phyloP scores from a whole-genome alignment of 1,140 invertebrate genomes.

The Uloborus diversus region DNA sequence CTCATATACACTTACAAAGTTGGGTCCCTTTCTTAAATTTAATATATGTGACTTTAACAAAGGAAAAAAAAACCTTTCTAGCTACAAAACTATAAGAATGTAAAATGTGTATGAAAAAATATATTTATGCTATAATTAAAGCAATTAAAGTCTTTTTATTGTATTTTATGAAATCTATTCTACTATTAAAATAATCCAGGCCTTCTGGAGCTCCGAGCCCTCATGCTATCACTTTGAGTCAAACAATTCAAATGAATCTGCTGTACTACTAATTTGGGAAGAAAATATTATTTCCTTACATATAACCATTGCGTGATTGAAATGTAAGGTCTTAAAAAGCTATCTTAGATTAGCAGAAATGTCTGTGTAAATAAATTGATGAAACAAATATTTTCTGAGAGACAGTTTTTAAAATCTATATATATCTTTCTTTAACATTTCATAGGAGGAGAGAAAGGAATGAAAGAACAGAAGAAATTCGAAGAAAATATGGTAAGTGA shows the following conservation, averaged over 20 bases:
- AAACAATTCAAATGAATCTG: background rate
- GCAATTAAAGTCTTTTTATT: too few species aligned
- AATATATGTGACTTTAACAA: too few species aligned
- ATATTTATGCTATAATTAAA: too few species aligned
- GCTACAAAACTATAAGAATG: too few species aligned
- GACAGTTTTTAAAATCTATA: background rate
- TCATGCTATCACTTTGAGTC: too few species aligned
- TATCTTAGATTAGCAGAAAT: background rate
- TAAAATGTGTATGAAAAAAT: too few species aligned
- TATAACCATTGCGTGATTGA: background rate
- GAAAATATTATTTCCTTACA: background rate
- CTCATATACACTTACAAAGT: too few species aligned
- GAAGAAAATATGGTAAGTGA: slow-evolving; percentile 41
- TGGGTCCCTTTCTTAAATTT: too few species aligned
- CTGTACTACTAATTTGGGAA: background rate
- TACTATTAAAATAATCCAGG: too few species aligned
- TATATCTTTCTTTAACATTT: background rate
- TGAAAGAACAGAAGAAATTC: slow-evolving; percentile 40
- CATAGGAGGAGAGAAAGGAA: slow-evolving; percentile 31
- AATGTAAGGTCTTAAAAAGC: background rate
- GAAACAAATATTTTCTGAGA: background rate
- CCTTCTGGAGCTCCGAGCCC: too few species aligned
- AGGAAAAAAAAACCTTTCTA: too few species aligned
- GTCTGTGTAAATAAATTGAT: background rate
- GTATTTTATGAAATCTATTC: too few species aligned